These are phyloP conservation scores for crab-eating macaque (Macaca fascicularis) DNA, from an alignment of 2,113 vertebrate species.

Conservation along the genomic window T2T-MFA8v1.1 NC_088378.1:77163501-77164000, in stretches of 20 bases:
- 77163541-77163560: background rate
- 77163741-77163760: background rate
- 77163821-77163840: slow-evolving; percentile 10
- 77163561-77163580: background rate
- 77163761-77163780: background rate
- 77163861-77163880: background rate
- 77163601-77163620: background rate
- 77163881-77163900: background rate
- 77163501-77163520: background rate
- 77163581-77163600: background rate
- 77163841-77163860: background rate
- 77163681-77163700: background rate
- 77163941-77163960: background rate
- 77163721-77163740: background rate
- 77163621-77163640: background rate
- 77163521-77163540: background rate
- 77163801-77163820: background rate
- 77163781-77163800: background rate
- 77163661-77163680: slow-evolving; percentile 3
- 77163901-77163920: background rate
- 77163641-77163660: background rate
- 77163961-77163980: background rate
- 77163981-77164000: background rate
- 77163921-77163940: background rate
- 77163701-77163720: background rate